phyloP scores from a whole-genome alignment of 2,113 vertebrate species.

The Heliornis fulica region DNA sequence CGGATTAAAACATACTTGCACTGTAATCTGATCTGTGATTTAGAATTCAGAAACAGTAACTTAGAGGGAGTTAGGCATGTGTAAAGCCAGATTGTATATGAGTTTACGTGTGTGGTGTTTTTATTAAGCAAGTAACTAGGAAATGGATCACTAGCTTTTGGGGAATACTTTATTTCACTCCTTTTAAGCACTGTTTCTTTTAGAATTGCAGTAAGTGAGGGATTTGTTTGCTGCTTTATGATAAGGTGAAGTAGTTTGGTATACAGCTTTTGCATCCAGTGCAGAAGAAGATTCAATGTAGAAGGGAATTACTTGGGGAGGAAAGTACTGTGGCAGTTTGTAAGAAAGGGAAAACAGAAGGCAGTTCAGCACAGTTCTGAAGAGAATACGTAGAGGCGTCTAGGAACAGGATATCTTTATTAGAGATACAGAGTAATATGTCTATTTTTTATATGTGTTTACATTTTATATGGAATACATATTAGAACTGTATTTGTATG shows the following conservation, averaged over 20 bases:
- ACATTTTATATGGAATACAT: not conserved
- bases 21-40: not conserved
- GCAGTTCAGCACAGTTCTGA: not conserved
- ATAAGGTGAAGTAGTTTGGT: not conserved
- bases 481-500: not conserved
- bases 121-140: not conserved
- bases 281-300: not conserved
- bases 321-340: not conserved
- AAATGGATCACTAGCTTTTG: not conserved
- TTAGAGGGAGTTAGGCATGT: not conserved
- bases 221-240: not conserved
- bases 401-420: not conserved
- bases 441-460: not conserved
- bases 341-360: not conserved
- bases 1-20: not conserved
- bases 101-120: not conserved
- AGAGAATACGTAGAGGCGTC: not conserved
- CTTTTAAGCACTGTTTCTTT: not conserved
- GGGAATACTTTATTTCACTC: not conserved
- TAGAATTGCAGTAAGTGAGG: not conserved
- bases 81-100: not conserved
- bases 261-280: not conserved
- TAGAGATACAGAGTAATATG: not conserved
- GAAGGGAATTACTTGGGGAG: not conserved
- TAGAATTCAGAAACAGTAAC: not conserved